phyloP scores from a whole-genome alignment of 2,888 invertebrate genomes.

The Brachynemurus nebulosus region DNA sequence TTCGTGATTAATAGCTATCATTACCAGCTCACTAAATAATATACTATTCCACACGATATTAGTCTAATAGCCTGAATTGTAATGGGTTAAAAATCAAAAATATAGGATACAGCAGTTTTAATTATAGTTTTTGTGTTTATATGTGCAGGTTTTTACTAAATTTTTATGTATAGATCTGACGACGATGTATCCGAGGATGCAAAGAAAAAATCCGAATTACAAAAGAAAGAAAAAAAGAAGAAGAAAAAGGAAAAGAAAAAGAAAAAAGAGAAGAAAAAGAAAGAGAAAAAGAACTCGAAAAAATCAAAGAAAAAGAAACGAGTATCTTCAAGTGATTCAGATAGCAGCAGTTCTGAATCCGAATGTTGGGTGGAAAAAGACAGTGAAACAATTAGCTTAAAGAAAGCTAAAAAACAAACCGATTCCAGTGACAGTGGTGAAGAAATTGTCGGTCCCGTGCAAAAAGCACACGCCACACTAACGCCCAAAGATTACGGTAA shows the following conservation, averaged over 20 bases:
- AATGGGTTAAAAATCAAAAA: too few species aligned
- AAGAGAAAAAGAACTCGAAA: constrained; percentile 38
- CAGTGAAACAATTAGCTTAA: constrained; percentile 14
- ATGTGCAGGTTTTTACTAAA: too few species aligned
- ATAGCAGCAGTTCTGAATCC: constrained; percentile 29
- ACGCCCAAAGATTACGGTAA: constrained; percentile 77
- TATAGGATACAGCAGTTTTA: too few species aligned
- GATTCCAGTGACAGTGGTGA: constrained; percentile 34
- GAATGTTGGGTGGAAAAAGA: constrained; percentile 60
- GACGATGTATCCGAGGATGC: constrained; percentile 24
- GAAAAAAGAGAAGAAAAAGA: constrained; percentile 41
- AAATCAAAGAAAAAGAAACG: constrained; percentile 39
- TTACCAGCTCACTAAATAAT: too few species aligned
- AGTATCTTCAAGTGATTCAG: neutral
- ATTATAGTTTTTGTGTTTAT: too few species aligned
- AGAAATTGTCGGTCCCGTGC: constrained; percentile 48
- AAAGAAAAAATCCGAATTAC: constrained; percentile 35
- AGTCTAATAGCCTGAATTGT: too few species aligned
- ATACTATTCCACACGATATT: too few species aligned
- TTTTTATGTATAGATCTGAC: constrained; percentile 26
- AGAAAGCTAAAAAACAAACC: neutral
- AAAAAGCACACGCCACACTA: constrained; percentile 54
- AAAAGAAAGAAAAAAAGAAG: constrained; percentile 36
- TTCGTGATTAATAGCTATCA: too few species aligned
- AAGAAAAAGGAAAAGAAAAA: constrained; percentile 36